These are phyloP conservation scores for Ophthalmolycus amberensis DNA, from an alignment of 2,113 vertebrate genomes.

Conservation along the genomic window DNA sequence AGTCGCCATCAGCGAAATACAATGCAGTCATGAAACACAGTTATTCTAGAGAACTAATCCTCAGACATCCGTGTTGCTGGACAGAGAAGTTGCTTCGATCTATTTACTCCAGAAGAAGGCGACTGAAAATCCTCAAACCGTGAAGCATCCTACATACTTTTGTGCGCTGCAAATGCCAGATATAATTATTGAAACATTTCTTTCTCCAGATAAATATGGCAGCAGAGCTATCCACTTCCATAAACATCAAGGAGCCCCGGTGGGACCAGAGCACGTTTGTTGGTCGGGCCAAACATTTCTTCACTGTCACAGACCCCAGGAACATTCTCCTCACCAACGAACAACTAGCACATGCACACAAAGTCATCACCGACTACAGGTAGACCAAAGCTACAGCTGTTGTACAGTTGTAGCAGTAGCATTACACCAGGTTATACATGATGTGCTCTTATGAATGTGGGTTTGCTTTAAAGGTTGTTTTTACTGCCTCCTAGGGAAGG, in stretches of 20 bases:
- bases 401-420: not conserved
- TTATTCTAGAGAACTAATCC: not conserved
- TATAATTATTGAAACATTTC: not conserved
- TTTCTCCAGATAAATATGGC: slow-evolving; percentile 88
- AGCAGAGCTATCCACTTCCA: slow-evolving; percentile 87
- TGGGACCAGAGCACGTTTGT: slow-evolving; percentile 97
- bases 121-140: not conserved
- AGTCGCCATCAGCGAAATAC: not conserved
- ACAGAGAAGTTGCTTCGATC: not conserved
- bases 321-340: slow-evolving; percentile 92
- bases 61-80: not conserved
- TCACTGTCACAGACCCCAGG: slow-evolving; percentile 96
- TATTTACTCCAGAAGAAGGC: not conserved
- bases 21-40: not conserved
- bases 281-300: slow-evolving; percentile 96
- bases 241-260: slow-evolving; percentile 96
- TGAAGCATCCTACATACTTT: not conserved
- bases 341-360: slow-evolving; percentile 87
- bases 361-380: slow-evolving; percentile 94
- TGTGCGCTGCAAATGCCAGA: not conserved
- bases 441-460: not conserved
- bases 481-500: slow-evolving; percentile 84
- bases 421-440: not conserved
- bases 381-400: slow-evolving; percentile 58
- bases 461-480: not conserved